Conservation (phyloP, 1,140 invertebrate species). For the Drosophila rhopaloa region DNA sequence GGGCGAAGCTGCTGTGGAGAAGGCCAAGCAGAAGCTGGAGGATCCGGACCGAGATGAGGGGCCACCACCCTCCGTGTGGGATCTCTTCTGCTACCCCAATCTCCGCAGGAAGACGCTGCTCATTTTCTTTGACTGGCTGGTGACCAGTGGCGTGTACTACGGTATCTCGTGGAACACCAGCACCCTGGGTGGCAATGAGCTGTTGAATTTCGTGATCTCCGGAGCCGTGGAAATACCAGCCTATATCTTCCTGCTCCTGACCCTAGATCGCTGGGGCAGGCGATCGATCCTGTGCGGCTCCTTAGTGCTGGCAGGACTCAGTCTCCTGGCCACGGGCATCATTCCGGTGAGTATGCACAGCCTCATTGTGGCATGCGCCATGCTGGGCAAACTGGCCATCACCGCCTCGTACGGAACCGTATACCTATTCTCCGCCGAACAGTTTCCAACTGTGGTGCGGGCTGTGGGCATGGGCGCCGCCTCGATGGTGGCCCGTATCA, state of each 20-base stretch:
- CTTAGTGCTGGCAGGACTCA: conserved; percentile 89
- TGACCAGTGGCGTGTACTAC: conserved; percentile 92
- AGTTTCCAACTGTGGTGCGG: conserved; percentile 93
- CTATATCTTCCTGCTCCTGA: conserved; percentile 89
- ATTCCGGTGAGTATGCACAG: conserved; percentile 87
- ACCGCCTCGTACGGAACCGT: conserved; percentile 92
- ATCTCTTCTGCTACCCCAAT: conserved; percentile 90
- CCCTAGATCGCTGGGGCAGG: conserved; percentile 90
- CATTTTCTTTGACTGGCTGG: conserved; percentile 93
- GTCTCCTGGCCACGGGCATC: conserved; percentile 87
- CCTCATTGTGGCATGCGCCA: conserved; percentile 89
- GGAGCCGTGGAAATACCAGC: conserved; percentile 92
- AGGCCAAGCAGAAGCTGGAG: conserved; percentile 62
- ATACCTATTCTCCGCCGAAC: conserved; percentile 92
- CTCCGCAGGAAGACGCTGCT: conserved; percentile 89
- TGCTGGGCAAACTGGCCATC: conserved; percentile 93
- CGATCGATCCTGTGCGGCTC: conserved; percentile 89
- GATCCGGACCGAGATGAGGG: neutral
- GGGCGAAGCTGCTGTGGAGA: conserved; percentile 82
- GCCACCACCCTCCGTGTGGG: conserved; percentile 86
- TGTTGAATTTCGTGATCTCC: conserved; percentile 91
- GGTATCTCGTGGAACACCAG: conserved; percentile 92
- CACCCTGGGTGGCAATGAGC: conserved; percentile 90
- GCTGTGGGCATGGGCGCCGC: conserved; percentile 91
- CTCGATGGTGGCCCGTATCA: conserved; percentile 91